These are phyloP conservation scores for Anser cygnoides DNA, from an alignment of 2,113 vertebrate genomes.

Conservation along the genomic window DNA sequence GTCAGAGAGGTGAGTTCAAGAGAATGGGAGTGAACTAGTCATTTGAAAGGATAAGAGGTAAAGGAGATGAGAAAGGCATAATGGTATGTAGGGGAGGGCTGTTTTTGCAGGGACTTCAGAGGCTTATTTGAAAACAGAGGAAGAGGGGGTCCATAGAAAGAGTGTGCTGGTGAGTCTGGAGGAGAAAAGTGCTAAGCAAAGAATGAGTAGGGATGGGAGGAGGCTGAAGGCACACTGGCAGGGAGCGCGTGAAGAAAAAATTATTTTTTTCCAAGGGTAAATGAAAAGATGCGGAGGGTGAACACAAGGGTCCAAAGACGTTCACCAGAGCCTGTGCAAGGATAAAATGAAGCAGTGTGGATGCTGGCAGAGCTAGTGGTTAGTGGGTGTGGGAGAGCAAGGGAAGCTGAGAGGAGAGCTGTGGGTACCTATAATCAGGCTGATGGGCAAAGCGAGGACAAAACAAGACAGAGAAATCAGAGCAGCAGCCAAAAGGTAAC, in stretches of 20 bases:
- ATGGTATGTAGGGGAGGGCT: slow-evolving; percentile 57
- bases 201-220: background rate
- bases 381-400: background rate
- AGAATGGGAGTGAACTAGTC: slow-evolving; percentile 63
- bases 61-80: slow-evolving; percentile 58
- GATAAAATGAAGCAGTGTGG: background rate
- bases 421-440: background rate
- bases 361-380: background rate
- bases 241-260: background rate
- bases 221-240: background rate
- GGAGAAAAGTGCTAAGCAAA: slow-evolving; percentile 25
- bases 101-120: slow-evolving; percentile 59
- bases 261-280: background rate
- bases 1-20: slow-evolving; percentile 66
- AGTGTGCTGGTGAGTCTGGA: background rate
- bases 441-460: background rate
- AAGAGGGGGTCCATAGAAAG: slow-evolving; percentile 25
- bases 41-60: slow-evolving; percentile 66
- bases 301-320: background rate
- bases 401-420: background rate
- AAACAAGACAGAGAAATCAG: background rate
- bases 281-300: background rate
- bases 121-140: slow-evolving; percentile 49
- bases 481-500: background rate
- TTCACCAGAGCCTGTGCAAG: background rate